Base-by-base conservation (phyloP, 2,888 invertebrate species). In the Calameuta filiformis region DNA sequence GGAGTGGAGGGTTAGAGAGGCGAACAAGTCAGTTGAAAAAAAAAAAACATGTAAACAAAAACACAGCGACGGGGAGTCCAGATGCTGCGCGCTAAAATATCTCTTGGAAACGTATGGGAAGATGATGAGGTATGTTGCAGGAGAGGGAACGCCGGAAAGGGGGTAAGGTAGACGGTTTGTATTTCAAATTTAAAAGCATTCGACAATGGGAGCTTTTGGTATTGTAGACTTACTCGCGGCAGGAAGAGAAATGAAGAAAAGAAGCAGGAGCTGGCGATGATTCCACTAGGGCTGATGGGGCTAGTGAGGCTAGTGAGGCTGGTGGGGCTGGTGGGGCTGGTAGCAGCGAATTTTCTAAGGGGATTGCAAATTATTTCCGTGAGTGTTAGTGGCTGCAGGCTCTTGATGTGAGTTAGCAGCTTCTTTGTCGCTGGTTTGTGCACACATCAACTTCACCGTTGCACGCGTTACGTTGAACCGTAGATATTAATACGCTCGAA, bases 151-250 rank as follows among this genome's bases (percentile, higher is more conserved):
- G 71, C 40, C 23, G 76, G 80, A 78, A 56, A 79, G 78, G 80
- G 75, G 83, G 83, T 82, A 87, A 87, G 86, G 86, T 85, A 88
- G 89, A 90, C 86, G 86, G 89, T 90, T 90, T 90, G 89, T 90
- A 88, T 90, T 90, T 89, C 87, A 89, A 90, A 90, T 90, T 90
- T 90, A 90, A 90, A 91, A 91, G 90, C 90, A 90, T 90, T 89
- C 87, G 89, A 89, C 91, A 91, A 90, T 90, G 87, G 88, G 84
- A 84, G 87, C 85, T 89, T 89, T 87, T 85, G 83, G 87, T 88
- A 90, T 89, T 91, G 90, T 90, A 87, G 89, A 89, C 87, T 88
- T 85, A 82, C 84, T 87, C 83, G 40, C 40, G 85, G 79, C 80
- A 80, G 84, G 71, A 69, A 73, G 80, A 81, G 80, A 79, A 78